A percentile compares a stretch with the other conserved stretches of the same genome.
phyloP scores from a whole-genome alignment of 2,888 invertebrate genomes.

The Eledone cirrhosa region DNA sequence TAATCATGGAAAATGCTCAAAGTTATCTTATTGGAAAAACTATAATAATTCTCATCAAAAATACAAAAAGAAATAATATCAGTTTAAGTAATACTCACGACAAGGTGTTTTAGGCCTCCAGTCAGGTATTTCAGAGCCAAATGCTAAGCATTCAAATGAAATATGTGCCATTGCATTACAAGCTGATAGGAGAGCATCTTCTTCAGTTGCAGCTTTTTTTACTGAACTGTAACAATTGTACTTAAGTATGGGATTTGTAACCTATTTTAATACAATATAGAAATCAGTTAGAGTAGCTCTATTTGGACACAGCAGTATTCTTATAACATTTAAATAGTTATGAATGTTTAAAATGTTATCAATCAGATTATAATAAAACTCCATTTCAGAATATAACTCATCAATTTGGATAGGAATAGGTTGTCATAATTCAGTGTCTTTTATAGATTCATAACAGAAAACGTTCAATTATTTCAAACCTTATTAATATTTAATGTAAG shows the following conservation, averaged over 20 bases:
- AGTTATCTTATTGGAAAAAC: too few species aligned
- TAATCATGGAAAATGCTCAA: too few species aligned
- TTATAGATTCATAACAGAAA: too few species aligned
- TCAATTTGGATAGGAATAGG: too few species aligned
- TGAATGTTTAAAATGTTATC: too few species aligned
- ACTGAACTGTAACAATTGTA: constrained; percentile 13
- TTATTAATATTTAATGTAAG: too few species aligned
- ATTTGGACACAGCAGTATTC: background rate
- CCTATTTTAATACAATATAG: background rate
- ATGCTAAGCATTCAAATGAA: constrained; percentile 5
- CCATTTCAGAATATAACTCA: too few species aligned
- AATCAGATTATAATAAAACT: too few species aligned
- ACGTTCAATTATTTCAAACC: too few species aligned
- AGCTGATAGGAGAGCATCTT: background rate
- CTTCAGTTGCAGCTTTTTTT: background rate
- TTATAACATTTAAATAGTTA: background rate
- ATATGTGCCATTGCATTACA: background rate
- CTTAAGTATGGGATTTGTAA: background rate
- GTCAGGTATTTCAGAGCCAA: background rate
- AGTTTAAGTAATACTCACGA: background rate
- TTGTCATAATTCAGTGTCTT: too few species aligned
- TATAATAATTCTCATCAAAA: background rate
- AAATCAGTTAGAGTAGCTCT: background rate
- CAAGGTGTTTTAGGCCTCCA: background rate
- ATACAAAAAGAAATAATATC: background rate